These are phyloP conservation scores for Aleiodes leptofemur DNA, from an alignment of 2,888 invertebrate genomes.

Conservation along the genomic window DNA sequence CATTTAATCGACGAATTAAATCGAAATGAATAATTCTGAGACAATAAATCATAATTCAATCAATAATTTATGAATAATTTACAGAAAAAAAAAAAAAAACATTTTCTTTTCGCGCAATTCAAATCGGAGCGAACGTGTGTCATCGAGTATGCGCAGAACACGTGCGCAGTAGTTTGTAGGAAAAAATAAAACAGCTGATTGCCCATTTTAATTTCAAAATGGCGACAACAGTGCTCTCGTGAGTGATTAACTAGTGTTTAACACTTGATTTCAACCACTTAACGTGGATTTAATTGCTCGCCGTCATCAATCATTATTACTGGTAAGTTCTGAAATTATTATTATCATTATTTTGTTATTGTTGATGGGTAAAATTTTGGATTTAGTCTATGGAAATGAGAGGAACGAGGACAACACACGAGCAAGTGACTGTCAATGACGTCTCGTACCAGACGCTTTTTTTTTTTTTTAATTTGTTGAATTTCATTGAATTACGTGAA, in stretches of 20 bases:
- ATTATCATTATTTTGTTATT: conserved; percentile 5
- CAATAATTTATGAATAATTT: too few relatives aligned
- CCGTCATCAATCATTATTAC: conserved; percentile 57
- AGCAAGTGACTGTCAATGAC: conserved; percentile 4
- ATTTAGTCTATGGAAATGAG: background rate
- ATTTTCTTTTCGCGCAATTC: background rate
- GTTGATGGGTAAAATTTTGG: background rate
- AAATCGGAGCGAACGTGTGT: background rate
- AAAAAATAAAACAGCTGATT: conserved; percentile 59
- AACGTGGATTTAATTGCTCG: conserved; percentile 55
- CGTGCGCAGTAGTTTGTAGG: background rate
- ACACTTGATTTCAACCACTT: conserved; percentile 61
- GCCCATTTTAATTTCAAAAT: conserved; percentile 59
- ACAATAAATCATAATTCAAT: too few relatives aligned
- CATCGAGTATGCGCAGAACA: conserved; percentile 21
- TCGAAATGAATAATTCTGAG: too few relatives aligned
- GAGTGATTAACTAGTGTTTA: conserved; percentile 57
- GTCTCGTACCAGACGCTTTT: background rate
- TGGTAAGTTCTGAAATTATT: conserved; percentile 56
- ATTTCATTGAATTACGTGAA: too few relatives aligned
- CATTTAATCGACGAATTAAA: too few relatives aligned
- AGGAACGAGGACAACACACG: background rate
- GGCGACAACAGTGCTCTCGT: conserved; percentile 62
- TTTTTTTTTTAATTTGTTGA: too few relatives aligned
- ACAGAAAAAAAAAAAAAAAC: too few relatives aligned